Base-by-base conservation (phyloP, 2,113 vertebrate genomes). In the Archilochus colubris region DNA sequence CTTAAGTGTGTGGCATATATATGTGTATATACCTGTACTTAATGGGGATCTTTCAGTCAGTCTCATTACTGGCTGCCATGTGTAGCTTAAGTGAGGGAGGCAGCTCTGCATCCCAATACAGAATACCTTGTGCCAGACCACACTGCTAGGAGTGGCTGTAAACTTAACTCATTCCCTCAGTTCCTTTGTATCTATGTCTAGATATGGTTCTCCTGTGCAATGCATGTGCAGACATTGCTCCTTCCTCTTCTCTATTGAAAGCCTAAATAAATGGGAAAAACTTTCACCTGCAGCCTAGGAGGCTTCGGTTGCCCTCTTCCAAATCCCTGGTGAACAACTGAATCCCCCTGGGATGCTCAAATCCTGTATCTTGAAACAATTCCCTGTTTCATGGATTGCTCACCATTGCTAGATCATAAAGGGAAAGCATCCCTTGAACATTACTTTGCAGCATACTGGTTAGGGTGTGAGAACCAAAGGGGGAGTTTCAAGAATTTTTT, bases 21-120 rank as follows among this genome's bases (percentile, higher is more conserved):
- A 40, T 40, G 12, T 40, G 40, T 51, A 80, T 91, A 40, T 66
- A 25, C 53, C 31, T 80, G n/a, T 62, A 43, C 30, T 94, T 83
- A 64, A 40, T 90, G 92, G 94, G 86, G 94, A 95, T 95, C 50
- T 89, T 21, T 82, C 43, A 64, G 51, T 38, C 57, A 43, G 68
- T 51, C 10, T 40, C 40, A 40, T 40, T 40, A 80, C 67, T 83
- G 91, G 79, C 30, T 6, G 4, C 23, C 48, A 76, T 23, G 63
- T n/a, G 28, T 69, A 38, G 24, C 19, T 20, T 58, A 75, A 63
- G 28, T 0, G 1, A 82, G 54, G 74, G 85, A 76, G 36, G 85
- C 62, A 94, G 40, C 38, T 89, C 44, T 72, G 58, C 85, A 67
- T 62, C n/a, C 75, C 1, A 0, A 53, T 53, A 57, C 16, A 31